Evolutionary conservation across 1,140 invertebrate genomes (phyloP), one percentile per base, ranked within the genome.

Genomic region (Trachelipus rathkii): DNA sequence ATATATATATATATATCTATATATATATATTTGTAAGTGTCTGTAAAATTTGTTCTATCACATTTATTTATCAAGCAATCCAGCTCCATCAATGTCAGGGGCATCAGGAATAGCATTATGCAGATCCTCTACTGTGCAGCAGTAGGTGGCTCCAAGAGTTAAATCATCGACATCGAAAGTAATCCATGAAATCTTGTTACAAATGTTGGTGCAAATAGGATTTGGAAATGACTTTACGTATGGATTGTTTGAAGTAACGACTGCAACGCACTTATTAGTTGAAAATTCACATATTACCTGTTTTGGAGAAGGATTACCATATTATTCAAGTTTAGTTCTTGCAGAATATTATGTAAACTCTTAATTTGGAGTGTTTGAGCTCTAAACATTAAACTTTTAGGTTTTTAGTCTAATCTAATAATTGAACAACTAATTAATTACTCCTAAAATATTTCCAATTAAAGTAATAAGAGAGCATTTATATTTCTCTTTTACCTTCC

Each of bases 401-500:
- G 6, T 33, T 33, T 3, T 6, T 33, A 33, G 33, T n/a, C 33
- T 33, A 33, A 33, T 33, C 33, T 33, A 33, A 33, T 6, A 33
- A 33, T 33, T 1, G 33, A 33, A 33, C 33, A 1, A 33, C 33
- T 33, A 33, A 33, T 33, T 33, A 33, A 33, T 33, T 33, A 33
- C 33, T 33, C 1, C 33, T 33, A 33, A 33, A 33, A 33, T 33
- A 3, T 33, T 33, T 33, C 33, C 2, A 33, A 33, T 33, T 33
- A 33, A 6, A 33, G 33, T 33, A 3, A 33, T 33, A 33, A 33
- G n/a, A n/a, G n/a, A 33, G 33, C 6, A 33, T n/a, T n/a, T n/a
- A 33, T 33, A 3, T 33, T 33, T 33, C 6, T 33, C 1, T 60
- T 53, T 78, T 21, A 80, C 79, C 79, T 78, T 80, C 79, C 79